Evolutionary conservation across 2,113 vertebrate species (phyloP), one percentile per base, ranked within the genome.

Genomic region (Labeo rohita): DNA sequence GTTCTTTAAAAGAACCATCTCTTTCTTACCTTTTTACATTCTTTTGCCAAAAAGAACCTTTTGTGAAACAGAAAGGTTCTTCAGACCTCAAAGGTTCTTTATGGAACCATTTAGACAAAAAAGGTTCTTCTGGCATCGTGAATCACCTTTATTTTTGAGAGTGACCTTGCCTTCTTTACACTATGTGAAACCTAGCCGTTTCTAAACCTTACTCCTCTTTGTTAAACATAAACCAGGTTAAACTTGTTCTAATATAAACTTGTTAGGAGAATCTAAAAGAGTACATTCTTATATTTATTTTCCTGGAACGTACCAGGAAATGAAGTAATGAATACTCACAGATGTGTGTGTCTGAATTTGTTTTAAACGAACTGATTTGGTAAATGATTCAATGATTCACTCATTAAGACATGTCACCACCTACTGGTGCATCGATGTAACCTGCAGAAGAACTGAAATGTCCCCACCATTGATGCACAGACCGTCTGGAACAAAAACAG

Each of bases 201-300:
- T 65, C 23, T 34, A 21, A 9, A 74, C 28, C 16, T 76, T 73
- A 63, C 83, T 84, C 23, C 72, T 49, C 36, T 56, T 84, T 84
- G 50, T 49, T 75, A 84, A 84, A 76, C 72, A 75, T 59, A 76
- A 34, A 50, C n/a, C 52, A 34, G 56, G 83, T 75, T 50, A 49
- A 65, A 65, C 79, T 47, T 80, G 79, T 80, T 80, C 45, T 18
- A 66, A 66, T 65, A 66, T 66, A 80, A 80, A 80, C 59, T 49
- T 80, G 0, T 23, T 65, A 0, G 12, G 11, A 2, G 5, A 78
- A 6, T 65, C 0, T 45, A 15, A 23, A 49, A 23, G 72, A 45
- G 5, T 13, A n/a, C 18, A 45, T 72, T 72, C 23, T 6, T 28
- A 47, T 49, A 28, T 23, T 23, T 23, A 23, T 50, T 49, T 49